These are phyloP conservation scores for Thaleichthys pacificus DNA, from an alignment of 2,797 vertebrate genomes.

Conservation along the genomic window DNA sequence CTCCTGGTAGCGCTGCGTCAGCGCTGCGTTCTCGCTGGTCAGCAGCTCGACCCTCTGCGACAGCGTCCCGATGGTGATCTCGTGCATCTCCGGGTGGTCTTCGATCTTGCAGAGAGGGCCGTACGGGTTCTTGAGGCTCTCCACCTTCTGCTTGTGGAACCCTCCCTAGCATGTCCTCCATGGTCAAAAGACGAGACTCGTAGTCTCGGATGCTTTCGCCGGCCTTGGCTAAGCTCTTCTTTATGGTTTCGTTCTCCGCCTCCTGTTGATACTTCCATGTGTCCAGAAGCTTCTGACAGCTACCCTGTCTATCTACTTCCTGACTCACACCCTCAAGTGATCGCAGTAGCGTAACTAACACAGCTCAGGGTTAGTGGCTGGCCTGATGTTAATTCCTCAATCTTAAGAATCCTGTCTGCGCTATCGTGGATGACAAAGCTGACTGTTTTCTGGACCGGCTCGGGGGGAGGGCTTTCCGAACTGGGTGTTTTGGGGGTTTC, in stretches of 20 bases:
- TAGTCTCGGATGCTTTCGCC: slow-evolving; percentile 76
- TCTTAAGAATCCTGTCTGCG: slow-evolving; percentile 68
- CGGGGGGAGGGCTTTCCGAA: slow-evolving; percentile 59
- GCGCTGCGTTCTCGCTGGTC: slow-evolving; percentile 70
- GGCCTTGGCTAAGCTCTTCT: slow-evolving; percentile 70
- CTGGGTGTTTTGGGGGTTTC: slow-evolving; percentile 56
- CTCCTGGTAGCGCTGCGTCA: slow-evolving; percentile 79
- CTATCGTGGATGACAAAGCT: slow-evolving; percentile 69
- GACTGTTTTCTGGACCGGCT: slow-evolving; percentile 65
- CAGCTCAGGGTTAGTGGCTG: slow-evolving; percentile 66
- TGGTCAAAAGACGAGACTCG: slow-evolving; percentile 72
- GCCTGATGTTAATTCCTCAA: slow-evolving; percentile 65
- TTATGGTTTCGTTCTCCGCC: slow-evolving; percentile 72
- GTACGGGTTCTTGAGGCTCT: slow-evolving; percentile 56
- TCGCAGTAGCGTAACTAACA: slow-evolving; percentile 62
- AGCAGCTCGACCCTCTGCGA: slow-evolving; percentile 75
- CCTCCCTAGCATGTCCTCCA: slow-evolving; percentile 75
- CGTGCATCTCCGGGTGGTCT: slow-evolving; percentile 62
- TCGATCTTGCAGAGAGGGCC: slow-evolving; percentile 61
- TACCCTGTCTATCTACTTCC: slow-evolving; percentile 53
- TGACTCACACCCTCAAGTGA: slow-evolving; percentile 42
- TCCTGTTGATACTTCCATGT: slow-evolving; percentile 75
- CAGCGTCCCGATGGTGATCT: slow-evolving; percentile 59
- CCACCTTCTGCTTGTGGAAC: slow-evolving; percentile 70
- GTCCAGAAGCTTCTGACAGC: slow-evolving; percentile 72